phyloP scores from a whole-genome alignment of 2,113 vertebrate species.

The Prunella himalayana region DNA sequence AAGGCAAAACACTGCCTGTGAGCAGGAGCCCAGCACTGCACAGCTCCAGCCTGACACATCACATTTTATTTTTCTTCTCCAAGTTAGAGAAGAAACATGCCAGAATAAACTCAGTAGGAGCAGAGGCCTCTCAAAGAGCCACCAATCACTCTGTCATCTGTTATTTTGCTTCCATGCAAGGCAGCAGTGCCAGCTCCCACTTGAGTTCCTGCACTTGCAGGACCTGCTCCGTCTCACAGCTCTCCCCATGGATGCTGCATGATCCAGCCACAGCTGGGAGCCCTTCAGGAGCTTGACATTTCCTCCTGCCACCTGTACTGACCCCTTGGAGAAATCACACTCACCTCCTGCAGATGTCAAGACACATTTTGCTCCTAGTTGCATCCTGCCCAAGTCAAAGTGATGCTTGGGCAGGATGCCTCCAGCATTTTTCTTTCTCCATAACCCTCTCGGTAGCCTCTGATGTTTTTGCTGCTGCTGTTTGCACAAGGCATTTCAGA shows the following conservation, averaged over 20 bases:
- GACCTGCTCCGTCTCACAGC: background rate
- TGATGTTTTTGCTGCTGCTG: background rate
- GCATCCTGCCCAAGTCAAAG: background rate
- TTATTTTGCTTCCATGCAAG: background rate
- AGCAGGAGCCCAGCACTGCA: background rate
- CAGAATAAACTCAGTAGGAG: conserved; percentile 11
- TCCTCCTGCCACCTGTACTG: background rate
- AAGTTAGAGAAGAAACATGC: background rate
- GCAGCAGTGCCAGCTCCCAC: background rate
- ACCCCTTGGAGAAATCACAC: background rate
- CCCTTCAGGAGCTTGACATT: fast-evolving
- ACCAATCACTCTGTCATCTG: background rate
- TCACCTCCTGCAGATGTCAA: background rate
- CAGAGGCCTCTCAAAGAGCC: background rate
- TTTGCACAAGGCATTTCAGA: background rate
- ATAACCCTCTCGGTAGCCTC: background rate
- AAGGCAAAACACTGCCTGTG: background rate
- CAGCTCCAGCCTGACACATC: background rate
- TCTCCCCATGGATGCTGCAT: background rate
- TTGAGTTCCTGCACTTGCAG: background rate
- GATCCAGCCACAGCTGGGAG: background rate
- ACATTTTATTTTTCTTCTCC: background rate
- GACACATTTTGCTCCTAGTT: background rate
- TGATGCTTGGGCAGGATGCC: background rate
- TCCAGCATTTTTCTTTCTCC: background rate